These are phyloP conservation scores for Eolophus roseicapilla DNA, from an alignment of 2,113 vertebrate species.

Conservation along the genomic window DNA sequence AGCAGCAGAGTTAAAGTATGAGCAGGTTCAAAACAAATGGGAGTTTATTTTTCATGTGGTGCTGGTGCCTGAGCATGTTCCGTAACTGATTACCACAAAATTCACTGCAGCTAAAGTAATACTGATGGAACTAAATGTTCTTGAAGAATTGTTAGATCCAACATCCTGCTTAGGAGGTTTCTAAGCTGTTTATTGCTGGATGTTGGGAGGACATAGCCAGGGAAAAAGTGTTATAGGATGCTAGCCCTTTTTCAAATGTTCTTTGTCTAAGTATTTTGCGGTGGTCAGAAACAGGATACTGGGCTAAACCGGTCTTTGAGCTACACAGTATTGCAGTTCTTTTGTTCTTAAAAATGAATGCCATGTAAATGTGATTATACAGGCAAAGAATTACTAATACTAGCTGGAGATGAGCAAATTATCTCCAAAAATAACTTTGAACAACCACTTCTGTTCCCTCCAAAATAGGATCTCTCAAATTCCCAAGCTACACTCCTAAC, in stretches of 20 bases:
- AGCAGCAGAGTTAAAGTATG: not conserved
- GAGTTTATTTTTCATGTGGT: not conserved
- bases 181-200: not conserved
- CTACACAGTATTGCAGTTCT: not conserved
- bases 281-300: not conserved
- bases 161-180: not conserved
- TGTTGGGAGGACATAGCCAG: not conserved
- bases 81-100: not conserved
- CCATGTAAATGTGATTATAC: not conserved
- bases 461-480: not conserved
- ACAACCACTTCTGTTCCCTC: not conserved
- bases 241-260: not conserved
- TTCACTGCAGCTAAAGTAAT: not conserved
- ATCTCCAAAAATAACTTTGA: not conserved
- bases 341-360: not conserved
- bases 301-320: not conserved
- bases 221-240: not conserved
- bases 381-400: not conserved
- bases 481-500: not conserved
- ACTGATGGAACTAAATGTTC: not conserved
- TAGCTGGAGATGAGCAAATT: not conserved
- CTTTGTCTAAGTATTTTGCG: not conserved
- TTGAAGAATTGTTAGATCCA: not conserved
- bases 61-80: not conserved
- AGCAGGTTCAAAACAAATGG: not conserved